Evolutionary conservation across 2,113 vertebrate species (phyloP), one percentile per base, ranked within the genome.

Genomic region (Neopipo cinnamomea): DNA sequence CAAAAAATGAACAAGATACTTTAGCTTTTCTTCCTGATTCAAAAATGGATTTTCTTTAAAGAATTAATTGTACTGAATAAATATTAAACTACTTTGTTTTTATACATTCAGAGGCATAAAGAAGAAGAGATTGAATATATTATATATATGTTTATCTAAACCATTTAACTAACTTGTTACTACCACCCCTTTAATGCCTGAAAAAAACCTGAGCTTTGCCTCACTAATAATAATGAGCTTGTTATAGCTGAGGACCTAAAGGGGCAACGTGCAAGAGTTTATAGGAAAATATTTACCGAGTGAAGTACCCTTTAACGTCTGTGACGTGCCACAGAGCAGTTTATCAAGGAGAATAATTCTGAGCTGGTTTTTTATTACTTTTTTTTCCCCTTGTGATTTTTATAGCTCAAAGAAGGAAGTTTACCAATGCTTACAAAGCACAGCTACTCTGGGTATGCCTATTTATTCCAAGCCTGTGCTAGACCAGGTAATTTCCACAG

Each of bases 401-500:
- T 79, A 23, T 58, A 53, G 16, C n/a, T 52, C 73, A 77, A 91
- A 87, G 63, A 73, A 73, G 21, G 49, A 41, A 49, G 16, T 14
- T 88, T 67, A 28, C 19, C 37, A 23, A 31, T 89, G 59, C 63
- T 96, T 93, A 81, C 49, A 90, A 93, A 97, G 88, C 33, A 81
- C n/a, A 82, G 30, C 15, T 79, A 52, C 25, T 66, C 80, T 89
- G 55, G 21, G n/a, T 85, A 87, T 56, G 44, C 8, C 50, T 72
- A 12, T 85, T 91, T 84, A 65, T 96, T 96, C 55, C n/a, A 84
- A 87, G 58, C 52, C 80, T 80, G 80, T 83, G 44, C 58, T 91
- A 81, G 86, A 93, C 68, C 65, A 88, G 62, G 56, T 82, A 84
- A 95, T 97, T 97, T 97, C 86, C 77, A 93, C 39, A 83, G 87